Conservation (phyloP, 2,113 vertebrate species). For the Neomonachus schauinslandi region DNA sequence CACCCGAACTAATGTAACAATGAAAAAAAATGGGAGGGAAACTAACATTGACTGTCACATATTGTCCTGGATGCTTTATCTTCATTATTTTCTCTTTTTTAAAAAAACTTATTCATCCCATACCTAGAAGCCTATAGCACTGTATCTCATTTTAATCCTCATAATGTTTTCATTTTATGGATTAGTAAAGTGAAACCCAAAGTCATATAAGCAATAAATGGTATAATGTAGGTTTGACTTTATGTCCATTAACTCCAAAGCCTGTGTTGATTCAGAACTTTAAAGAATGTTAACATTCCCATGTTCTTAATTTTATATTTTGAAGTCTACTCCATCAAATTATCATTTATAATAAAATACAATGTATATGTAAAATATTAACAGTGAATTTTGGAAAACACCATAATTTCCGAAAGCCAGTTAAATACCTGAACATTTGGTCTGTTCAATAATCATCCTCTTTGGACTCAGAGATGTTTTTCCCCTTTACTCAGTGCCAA, state of each 20-base stretch:
- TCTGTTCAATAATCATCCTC: background rate
- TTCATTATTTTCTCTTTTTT: background rate
- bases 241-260: background rate
- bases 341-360: background rate
- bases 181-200: slow-evolving; percentile 28
- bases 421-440: background rate
- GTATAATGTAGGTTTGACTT: background rate
- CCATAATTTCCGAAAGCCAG: background rate
- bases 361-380: background rate
- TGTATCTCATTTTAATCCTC: background rate
- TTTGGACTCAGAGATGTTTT: background rate
- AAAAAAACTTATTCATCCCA: background rate
- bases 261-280: slow-evolving; percentile 7
- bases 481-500: background rate
- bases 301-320: slow-evolving; percentile 37
- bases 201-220: background rate
- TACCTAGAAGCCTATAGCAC: background rate
- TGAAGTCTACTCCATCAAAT: slow-evolving; percentile 41
- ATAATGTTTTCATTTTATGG: background rate
- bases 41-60: background rate
- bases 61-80: background rate
- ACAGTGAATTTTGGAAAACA: background rate
- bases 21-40: background rate
- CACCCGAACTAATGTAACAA: background rate
- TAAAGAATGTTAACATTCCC: background rate